phyloP scores from a whole-genome alignment of 2,888 invertebrate genomes.

The Pristionchus japonicus region DNA sequence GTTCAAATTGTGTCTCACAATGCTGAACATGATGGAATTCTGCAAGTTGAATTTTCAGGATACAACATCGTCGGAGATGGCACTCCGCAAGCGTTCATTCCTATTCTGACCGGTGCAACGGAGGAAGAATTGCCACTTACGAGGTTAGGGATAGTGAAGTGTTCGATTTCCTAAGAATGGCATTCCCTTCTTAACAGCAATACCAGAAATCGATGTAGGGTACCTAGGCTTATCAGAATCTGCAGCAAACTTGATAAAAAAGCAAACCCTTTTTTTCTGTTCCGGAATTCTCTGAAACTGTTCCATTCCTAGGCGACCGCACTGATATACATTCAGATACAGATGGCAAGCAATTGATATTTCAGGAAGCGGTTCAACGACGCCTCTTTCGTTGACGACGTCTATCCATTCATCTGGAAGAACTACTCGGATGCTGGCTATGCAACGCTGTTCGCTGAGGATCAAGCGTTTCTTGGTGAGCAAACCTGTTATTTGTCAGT shows the following conservation, averaged over 20 bases:
- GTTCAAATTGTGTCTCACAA: too few relatives aligned
- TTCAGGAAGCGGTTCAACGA: conserved; percentile 63
- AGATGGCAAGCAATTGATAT: not conserved
- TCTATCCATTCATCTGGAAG: conserved; percentile 76
- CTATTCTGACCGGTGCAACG: conserved; percentile 75
- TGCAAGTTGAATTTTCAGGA: conserved; percentile 52
- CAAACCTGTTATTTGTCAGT: not conserved
- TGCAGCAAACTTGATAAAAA: too few relatives aligned
- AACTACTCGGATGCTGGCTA: conserved; percentile 74
- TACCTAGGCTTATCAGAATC: too few relatives aligned
- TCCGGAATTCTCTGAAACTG: too few relatives aligned
- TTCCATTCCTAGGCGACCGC: too few relatives aligned
- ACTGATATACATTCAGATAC: too few relatives aligned
- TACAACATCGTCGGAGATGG: conserved; percentile 75
- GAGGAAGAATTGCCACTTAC: conserved; percentile 76
- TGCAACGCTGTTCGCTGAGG: conserved; percentile 76
- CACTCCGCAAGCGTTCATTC: conserved; percentile 74
- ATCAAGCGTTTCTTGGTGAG: conserved; percentile 49
- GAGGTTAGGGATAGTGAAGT: not conserved
- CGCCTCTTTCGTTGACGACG: conserved; percentile 73
- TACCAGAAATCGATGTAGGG: too few relatives aligned
- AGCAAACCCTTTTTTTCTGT: too few relatives aligned
- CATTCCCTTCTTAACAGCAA: too few relatives aligned
- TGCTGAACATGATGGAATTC: too few relatives aligned
- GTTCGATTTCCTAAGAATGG: too few relatives aligned